Evolutionary conservation across 2,888 invertebrate genomes (phyloP), one percentile per base, ranked within the genome.

Genomic region (Watsonalla cultraria): DNA sequence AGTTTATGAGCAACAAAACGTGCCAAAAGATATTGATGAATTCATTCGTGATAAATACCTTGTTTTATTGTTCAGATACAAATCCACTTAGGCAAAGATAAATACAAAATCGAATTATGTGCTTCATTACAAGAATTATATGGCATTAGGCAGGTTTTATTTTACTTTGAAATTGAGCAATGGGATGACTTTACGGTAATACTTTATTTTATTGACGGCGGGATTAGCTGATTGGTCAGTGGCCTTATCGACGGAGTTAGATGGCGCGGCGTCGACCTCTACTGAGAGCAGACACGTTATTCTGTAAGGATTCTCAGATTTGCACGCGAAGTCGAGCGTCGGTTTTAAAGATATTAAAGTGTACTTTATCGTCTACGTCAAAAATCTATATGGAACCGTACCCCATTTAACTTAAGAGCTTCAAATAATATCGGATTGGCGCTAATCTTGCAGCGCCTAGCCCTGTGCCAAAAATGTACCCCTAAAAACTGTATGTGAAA

Each of bases 21-120:
- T 54, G 54, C 62, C 60, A 57, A 48, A 54, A 45, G 52, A 62
- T 56, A 60, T 64, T 68, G 68, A 70, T 73, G 65, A 68, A 73
- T 73, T 72, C 66, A 68, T 70, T 62, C 61, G 62, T 60, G 78
- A 80, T 78, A 74, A 63, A 65, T 60, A 67, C 66, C 66, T 74
- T 81, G 72, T 77, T 82, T 86, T 83, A 84, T 80, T 79, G 73
- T 71, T 55, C 56, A 53, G 82, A 87, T 84, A 81, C 71, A 79
- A 81, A 76, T 75, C 75, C 86, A 87, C 87, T 88, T 83, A 84
- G 70, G 60, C 60, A 54, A 62, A 72, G 86, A 88, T 87, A 86
- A 82, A 72, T 66, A 61, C 68, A 72, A 80, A 84, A 86, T 86
- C 81, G 71, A 87, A 88, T 87, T 88, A 86, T 81, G 76, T 78